Percentiles rank a stretch among this genome's conserved stretches.
Evolutionary conservation across 1,140 invertebrate species (phyloP).

Genomic region (Prorops nasuta): DNA sequence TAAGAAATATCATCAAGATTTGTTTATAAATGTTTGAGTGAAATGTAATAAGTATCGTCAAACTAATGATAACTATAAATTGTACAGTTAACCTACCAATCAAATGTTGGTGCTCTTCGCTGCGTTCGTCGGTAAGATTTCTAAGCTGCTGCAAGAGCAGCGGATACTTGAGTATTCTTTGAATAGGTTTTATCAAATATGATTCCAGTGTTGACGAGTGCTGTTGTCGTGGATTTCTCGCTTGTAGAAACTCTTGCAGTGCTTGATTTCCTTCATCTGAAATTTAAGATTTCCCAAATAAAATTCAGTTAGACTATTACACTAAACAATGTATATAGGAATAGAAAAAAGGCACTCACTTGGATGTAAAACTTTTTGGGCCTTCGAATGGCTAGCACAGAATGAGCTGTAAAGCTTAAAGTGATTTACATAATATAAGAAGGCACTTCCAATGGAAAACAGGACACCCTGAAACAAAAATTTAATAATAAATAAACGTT

Average conservation of each 20-base stretch:
- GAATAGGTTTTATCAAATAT: slow-evolving; percentile 98
- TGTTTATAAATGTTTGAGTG: too few relatives aligned
- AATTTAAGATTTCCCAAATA: slow-evolving; percentile 20
- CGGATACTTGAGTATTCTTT: slow-evolving; percentile 97
- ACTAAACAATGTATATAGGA: slow-evolving; percentile 2
- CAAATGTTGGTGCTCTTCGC: slow-evolving; percentile 92
- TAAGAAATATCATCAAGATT: too few relatives aligned
- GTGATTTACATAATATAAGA: slow-evolving; percentile 96
- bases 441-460: slow-evolving; percentile 94
- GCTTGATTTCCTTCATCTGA: slow-evolving; percentile 93
- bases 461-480: slow-evolving; percentile 80
- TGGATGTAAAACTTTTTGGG: slow-evolving; percentile 97
- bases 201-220: slow-evolving; percentile 96
- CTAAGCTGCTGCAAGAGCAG: slow-evolving; percentile 91
- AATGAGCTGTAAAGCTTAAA: slow-evolving; percentile 99
- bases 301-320: slow-evolving; percentile 37
- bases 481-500: too few relatives aligned
- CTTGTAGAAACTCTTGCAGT: slow-evolving; percentile 90
- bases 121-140: slow-evolving; percentile 87
- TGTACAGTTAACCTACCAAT: slow-evolving; percentile 72
- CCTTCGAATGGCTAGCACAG: slow-evolving; percentile 97
- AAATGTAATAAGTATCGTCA: too few relatives aligned
- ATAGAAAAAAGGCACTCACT: slow-evolving; percentile 68
- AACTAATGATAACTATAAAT: too few relatives aligned
- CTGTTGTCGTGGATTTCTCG: slow-evolving; percentile 92